These are phyloP conservation scores for Drosophila merina DNA, from an alignment of 2,888 invertebrate genomes.

Conservation along the genomic window DNA sequence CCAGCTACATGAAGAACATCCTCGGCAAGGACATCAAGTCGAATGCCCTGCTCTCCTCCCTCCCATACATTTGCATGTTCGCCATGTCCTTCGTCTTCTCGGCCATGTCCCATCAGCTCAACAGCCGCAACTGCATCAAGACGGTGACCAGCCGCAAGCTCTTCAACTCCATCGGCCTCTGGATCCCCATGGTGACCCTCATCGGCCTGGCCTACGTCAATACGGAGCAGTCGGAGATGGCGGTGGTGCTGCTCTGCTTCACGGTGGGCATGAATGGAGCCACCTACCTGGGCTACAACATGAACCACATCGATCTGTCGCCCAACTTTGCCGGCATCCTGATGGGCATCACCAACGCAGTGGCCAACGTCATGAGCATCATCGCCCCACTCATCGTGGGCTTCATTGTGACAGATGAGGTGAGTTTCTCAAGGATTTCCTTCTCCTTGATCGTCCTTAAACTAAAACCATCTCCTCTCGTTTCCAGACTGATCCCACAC, in stretches of 20 bases:
- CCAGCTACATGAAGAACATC: constrained; percentile 90
- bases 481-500: constrained; percentile 86
- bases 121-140: constrained; percentile 77
- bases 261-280: constrained; percentile 91
- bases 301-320: constrained; percentile 93
- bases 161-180: constrained; percentile 86
- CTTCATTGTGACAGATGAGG: constrained; percentile 88
- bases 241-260: constrained; percentile 88
- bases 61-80: constrained; percentile 91
- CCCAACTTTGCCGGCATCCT: constrained; percentile 93
- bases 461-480: background rate
- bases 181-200: constrained; percentile 89
- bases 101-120: constrained; percentile 86
- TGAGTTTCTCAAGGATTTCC: constrained; percentile 68
- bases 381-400: constrained; percentile 91
- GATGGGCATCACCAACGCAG: constrained; percentile 92
- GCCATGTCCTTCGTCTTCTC: constrained; percentile 89
- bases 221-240: constrained; percentile 82
- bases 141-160: constrained; percentile 84
- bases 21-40: constrained; percentile 89
- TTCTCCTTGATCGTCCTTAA: background rate
- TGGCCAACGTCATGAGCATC: constrained; percentile 91
- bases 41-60: constrained; percentile 88
- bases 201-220: constrained; percentile 86
- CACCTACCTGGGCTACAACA: constrained; percentile 90